Percentiles rank a stretch among this genome's conserved stretches.
These are phyloP conservation scores for Uria aalge DNA, from an alignment of 2,113 vertebrate species.

Conservation along the genomic window DNA sequence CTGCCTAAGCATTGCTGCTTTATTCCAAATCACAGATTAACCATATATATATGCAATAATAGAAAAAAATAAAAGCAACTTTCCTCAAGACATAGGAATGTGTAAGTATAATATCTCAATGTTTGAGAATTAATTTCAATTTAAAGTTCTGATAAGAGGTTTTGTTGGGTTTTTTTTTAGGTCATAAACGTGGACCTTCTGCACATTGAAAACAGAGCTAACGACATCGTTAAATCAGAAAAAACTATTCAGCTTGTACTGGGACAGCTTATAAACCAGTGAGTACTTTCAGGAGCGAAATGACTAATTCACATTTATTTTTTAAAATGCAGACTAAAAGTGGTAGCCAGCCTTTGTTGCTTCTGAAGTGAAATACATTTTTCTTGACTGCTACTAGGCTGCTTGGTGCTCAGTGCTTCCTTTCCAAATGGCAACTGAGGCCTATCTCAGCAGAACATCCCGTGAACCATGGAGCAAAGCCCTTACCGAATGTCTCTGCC, in stretches of 20 bases:
- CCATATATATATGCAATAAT: background rate
- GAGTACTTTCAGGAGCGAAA: slow-evolving; percentile 69
- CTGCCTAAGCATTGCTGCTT: background rate
- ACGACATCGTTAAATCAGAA: slow-evolving; percentile 87
- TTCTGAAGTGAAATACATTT: background rate
- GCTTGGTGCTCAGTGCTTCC: background rate
- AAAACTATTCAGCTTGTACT: slow-evolving; percentile 85
- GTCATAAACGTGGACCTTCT: slow-evolving; percentile 92
- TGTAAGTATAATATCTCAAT: background rate
- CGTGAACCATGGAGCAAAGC: background rate
- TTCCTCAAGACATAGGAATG: background rate
- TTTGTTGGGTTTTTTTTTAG: slow-evolving; percentile 62
- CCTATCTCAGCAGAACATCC: background rate
- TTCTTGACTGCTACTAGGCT: background rate
- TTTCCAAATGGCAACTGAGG: background rate
- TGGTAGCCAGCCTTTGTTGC: background rate
- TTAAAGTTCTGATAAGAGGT: background rate
- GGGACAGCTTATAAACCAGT: slow-evolving; percentile 94
- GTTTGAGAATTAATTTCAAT: background rate
- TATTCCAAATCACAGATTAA: background rate
- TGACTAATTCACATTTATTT: background rate
- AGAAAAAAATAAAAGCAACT: background rate
- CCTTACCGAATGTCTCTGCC: background rate
- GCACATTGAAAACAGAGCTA: slow-evolving; percentile 89
- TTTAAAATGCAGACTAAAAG: background rate